Conservation (phyloP, 1,140 invertebrate species). For the Panagrolaimus sp. region DNA sequence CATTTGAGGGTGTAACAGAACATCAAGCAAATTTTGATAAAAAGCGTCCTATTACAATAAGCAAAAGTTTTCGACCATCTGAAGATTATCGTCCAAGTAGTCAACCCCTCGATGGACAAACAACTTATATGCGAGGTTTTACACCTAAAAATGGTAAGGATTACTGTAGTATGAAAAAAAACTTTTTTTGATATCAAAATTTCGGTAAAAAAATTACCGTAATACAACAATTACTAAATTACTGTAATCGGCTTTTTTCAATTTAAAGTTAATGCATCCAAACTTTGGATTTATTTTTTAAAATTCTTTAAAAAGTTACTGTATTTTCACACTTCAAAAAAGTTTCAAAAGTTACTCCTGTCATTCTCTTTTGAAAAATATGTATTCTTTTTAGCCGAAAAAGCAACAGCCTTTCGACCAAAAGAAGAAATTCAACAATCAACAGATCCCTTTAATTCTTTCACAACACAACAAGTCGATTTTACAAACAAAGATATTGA, state of each 20-base stretch:
- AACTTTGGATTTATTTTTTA: too few species aligned
- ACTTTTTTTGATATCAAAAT: too few species aligned
- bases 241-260: too few species aligned
- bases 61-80: not conserved
- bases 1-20: not conserved
- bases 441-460: not conserved
- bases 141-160: constrained; percentile 13
- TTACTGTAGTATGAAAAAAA: not conserved
- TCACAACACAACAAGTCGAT: not conserved
- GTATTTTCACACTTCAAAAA: too few species aligned
- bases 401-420: not conserved
- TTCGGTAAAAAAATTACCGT: too few species aligned
- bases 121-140: constrained; percentile 9
- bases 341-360: too few species aligned
- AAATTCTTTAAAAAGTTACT: too few species aligned
- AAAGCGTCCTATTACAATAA: not conserved
- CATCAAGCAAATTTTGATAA: not conserved
- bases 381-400: too few species aligned
- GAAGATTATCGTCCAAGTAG: constrained; percentile 8
- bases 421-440: not conserved
- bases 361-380: too few species aligned
- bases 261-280: too few species aligned
- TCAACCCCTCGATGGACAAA: not conserved
- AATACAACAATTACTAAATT: too few species aligned
- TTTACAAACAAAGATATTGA: not conserved